Base-by-base conservation (phyloP, 2,113 vertebrate species). In the Catharus minimus region DNA sequence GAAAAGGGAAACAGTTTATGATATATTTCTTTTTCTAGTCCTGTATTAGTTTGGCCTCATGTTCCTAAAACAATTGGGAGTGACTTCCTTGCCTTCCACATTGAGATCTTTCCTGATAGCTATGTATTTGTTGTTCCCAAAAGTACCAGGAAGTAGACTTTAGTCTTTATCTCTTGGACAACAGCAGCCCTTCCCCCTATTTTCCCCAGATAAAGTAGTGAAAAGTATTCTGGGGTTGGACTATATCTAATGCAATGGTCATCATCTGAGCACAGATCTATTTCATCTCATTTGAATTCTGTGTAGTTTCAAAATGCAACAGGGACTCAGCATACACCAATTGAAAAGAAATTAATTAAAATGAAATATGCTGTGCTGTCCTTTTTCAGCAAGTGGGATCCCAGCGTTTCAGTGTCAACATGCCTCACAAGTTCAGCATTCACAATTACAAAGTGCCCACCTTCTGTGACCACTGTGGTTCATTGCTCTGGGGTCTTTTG, bases 401-500 rank as follows among this genome's bases (percentile, higher is more conserved):
- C 43, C 99, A 99, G 96, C 98, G 99, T 82, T 99, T 99, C 97
- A 99, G 99, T 82, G 99, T 99, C 95, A 99, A 99, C 97, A 99
- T 99, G 98, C 99, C 99, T 93, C 99, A 99, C 95, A 99, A 99
- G 97, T 99, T 99, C 94, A 98, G 98, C 89, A 99, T 99, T 97
- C 99, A 99, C 97, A 99, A 99, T 98, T 99, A 99, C 97, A 99
- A 99, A 98, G 99, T 99, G 58, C 99, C 99, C 91, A 99, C 99
- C 60, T 99, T 99, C 98, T 99, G 99, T 83, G 99, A 99, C 97
- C 99, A 99, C 98, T 99, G 99, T 79, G 99, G 99, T 93, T 99
- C 99, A 22, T 97, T 99, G 96, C 98, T 99, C 95, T 99, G 99
- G 99, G 99, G 99, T 86, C 98, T 99, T 93, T 97, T 99, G 97